Percentiles rank a stretch among this genome's conserved stretches.
Conservation (phyloP, 2,888 invertebrate species). For the Resseliella maxima region DNA sequence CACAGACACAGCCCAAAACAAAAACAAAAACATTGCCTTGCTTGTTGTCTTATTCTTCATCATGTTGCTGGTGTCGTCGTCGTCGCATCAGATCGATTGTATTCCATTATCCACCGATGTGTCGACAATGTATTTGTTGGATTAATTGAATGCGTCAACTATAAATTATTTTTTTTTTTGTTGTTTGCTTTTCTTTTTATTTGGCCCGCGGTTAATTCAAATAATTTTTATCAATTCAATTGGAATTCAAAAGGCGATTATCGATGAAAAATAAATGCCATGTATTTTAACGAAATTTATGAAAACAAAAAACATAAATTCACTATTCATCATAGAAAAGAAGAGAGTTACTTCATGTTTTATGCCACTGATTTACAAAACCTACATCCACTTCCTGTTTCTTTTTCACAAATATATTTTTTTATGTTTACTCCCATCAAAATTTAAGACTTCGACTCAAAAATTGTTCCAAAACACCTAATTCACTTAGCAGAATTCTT, state of each 20-base stretch:
- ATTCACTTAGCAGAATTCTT: too few relatives aligned
- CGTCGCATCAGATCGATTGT: conserved; percentile 19
- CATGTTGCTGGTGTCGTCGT: conserved; percentile 32
- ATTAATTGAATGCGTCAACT: conserved; percentile 22
- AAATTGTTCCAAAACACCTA: too few relatives aligned
- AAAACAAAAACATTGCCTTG: conserved; percentile 36
- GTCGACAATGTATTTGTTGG: not conserved
- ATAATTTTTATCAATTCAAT: not conserved
- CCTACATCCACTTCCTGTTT: not conserved
- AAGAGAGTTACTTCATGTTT: conserved; percentile 32
- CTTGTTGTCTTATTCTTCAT: not conserved
- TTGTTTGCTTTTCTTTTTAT: not conserved
- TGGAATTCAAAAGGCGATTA: not conserved
- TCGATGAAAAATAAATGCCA: not conserved
- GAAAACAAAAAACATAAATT: not conserved
- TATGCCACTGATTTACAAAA: not conserved
- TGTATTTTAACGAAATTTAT: too few relatives aligned
- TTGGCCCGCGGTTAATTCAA: not conserved
- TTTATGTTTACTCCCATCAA: too few relatives aligned
- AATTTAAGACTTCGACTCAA: too few relatives aligned
- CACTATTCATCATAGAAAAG: conserved; percentile 11
- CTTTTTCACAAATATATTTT: not conserved
- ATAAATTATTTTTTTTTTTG: not conserved
- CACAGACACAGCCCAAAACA: conserved; percentile 41
- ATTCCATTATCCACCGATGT: conserved; percentile 49